Percentiles rank a stretch among this genome's conserved stretches.
Conservation (phyloP, 2,888 invertebrate genomes). For the Nesidiocoris tenuis region DNA sequence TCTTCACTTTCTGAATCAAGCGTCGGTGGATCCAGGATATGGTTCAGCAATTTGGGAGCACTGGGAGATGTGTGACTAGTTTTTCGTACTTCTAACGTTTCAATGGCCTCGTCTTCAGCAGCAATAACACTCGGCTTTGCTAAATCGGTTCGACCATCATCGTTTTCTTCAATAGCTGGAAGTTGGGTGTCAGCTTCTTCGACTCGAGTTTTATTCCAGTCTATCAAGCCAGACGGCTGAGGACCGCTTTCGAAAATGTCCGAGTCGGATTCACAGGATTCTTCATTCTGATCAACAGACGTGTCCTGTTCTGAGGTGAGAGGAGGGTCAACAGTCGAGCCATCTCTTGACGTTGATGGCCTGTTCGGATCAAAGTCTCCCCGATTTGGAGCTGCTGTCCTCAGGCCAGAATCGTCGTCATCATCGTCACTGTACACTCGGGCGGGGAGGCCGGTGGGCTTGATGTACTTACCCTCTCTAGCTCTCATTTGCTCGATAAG, state of each 20-base stretch:
- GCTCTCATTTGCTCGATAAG: slow-evolving; percentile 54
- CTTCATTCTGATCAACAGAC: not conserved
- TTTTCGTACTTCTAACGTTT: not conserved
- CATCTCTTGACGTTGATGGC: slow-evolving; percentile 43
- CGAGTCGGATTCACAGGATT: slow-evolving; percentile 34
- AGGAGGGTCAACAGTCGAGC: too few relatives aligned
- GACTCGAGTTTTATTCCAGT: slow-evolving; percentile 35
- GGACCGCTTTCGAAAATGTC: slow-evolving; percentile 40
- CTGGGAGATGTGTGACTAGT: not conserved
- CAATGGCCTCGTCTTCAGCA: slow-evolving; percentile 1
- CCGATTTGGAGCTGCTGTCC: not conserved
- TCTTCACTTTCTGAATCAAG: not conserved
- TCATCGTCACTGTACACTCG: slow-evolving; percentile 49
- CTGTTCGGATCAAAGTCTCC: slow-evolving; percentile 24
- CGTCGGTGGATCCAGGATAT: not conserved
- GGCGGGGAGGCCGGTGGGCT: slow-evolving; percentile 43
- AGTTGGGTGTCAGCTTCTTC: slow-evolving; percentile 6
- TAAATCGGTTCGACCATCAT: not conserved
- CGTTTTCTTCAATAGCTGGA: not conserved
- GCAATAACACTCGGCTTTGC: not conserved
- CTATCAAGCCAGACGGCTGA: slow-evolving; percentile 9
- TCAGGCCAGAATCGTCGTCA: slow-evolving; percentile 15
- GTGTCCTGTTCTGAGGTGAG: not conserved
- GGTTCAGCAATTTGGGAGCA: not conserved
- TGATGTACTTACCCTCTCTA: slow-evolving; percentile 50